Evolutionary conservation across 2,888 invertebrate genomes (phyloP).

Genomic region (Hylaea fasciaria): DNA sequence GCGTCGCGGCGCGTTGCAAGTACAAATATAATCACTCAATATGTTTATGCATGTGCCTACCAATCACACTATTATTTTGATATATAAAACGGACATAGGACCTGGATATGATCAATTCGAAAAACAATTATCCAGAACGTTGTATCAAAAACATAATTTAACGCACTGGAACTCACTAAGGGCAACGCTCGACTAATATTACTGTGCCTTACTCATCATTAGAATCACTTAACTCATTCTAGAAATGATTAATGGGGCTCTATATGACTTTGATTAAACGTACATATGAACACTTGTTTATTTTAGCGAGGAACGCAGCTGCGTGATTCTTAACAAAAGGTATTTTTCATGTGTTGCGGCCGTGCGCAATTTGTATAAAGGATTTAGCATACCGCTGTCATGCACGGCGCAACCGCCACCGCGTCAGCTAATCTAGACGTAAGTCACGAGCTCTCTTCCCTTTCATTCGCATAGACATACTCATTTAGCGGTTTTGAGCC

Average conservation of each 20-base stretch:
- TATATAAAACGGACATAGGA: not conserved
- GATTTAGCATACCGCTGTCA: constrained; percentile 2
- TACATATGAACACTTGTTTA: not conserved
- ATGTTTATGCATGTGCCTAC: too few relatives aligned
- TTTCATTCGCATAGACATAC: not conserved
- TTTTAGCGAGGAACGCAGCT: constrained; percentile 4
- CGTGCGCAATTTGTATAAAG: constrained; percentile 15
- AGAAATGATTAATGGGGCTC: too few relatives aligned
- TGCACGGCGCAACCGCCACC: not conserved
- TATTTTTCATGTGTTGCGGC: constrained; percentile 6
- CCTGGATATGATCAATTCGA: not conserved
- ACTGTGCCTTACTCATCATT: not conserved
- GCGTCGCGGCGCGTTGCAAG: not conserved
- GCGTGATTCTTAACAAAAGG: constrained; percentile 10
- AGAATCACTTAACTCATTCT: too few relatives aligned
- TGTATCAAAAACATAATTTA: not conserved
- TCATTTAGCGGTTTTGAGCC: not conserved
- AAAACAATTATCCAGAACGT: not conserved
- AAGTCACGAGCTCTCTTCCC: constrained; percentile 14
- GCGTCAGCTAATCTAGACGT: constrained; percentile 21
- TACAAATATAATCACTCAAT: not conserved
- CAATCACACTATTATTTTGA: too few relatives aligned
- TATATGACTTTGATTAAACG: too few relatives aligned
- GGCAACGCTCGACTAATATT: not conserved
- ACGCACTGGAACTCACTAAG: not conserved